Conservation (phyloP, 2,797 vertebrate species). For the Jordanella pulchra region DNA sequence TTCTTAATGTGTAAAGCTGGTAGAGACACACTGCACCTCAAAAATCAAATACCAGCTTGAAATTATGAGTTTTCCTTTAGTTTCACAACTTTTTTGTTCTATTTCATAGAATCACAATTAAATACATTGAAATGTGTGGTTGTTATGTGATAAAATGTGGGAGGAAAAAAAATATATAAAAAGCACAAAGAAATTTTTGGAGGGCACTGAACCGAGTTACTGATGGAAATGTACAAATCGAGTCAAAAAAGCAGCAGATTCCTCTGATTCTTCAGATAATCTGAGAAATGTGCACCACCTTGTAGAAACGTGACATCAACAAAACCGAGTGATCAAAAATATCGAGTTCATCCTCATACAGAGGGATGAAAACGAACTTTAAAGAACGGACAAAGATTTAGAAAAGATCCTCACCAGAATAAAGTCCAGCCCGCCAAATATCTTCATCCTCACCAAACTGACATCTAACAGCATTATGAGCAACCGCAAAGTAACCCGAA, state of each 20-base stretch:
- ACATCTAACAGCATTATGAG: constrained; percentile 69
- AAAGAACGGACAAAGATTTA: background rate
- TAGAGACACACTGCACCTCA: background rate
- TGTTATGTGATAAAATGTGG: background rate
- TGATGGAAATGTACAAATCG: background rate
- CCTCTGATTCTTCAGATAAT: background rate
- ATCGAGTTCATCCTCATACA: background rate
- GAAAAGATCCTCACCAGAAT: constrained; percentile 78
- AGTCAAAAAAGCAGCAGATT: background rate
- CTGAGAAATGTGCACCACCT: background rate
- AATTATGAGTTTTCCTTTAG: background rate
- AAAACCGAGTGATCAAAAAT: background rate
- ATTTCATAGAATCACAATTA: background rate
- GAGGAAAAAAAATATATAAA: background rate
- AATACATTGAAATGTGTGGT: background rate
- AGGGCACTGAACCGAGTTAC: background rate
- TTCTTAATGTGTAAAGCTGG: background rate
- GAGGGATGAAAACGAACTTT: background rate
- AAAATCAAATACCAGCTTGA: background rate
- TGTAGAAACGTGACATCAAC: background rate
- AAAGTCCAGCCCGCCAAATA: constrained; percentile 80
- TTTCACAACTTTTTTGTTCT: background rate
- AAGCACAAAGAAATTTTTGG: background rate
- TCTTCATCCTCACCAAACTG: constrained; percentile 80
- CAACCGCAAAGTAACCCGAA: background rate